Evolutionary conservation across 2,797 vertebrate genomes (phyloP).

Genomic region (Anguilla pacifica): DNA sequence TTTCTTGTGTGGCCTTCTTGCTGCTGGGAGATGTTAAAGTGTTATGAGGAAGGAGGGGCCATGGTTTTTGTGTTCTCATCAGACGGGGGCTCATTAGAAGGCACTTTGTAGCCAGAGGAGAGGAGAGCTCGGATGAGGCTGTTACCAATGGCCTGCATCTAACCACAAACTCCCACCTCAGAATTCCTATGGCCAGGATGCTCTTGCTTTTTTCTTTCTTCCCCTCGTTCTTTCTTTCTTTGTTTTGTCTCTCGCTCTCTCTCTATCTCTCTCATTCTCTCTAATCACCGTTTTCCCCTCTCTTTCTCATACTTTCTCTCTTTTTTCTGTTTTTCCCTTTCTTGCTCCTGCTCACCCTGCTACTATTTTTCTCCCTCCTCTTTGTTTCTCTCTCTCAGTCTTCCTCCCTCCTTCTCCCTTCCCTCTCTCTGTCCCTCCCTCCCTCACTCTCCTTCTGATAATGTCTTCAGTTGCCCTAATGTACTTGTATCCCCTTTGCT

Average conservation of each 20-base stretch:
- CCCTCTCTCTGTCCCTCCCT: slow-evolving; percentile 50
- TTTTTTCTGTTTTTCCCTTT: not conserved
- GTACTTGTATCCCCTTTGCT: slow-evolving; percentile 63
- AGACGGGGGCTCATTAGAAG: slow-evolving; percentile 32
- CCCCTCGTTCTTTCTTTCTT: not conserved
- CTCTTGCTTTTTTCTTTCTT: not conserved
- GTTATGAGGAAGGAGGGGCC: slow-evolving; percentile 34
- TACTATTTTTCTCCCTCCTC: not conserved
- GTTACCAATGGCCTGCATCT: slow-evolving; percentile 34
- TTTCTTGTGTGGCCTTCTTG: slow-evolving; percentile 40
- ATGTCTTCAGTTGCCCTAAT: slow-evolving; percentile 59
- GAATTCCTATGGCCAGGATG: not conserved
- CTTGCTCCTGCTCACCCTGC: not conserved
- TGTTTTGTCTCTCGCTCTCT: slow-evolving; percentile 6
- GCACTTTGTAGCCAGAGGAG: not conserved
- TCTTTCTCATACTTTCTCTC: not conserved
- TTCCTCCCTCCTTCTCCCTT: slow-evolving; percentile 46
- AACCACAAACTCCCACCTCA: slow-evolving; percentile 30
- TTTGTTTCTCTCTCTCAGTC: not conserved
- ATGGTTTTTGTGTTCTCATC: slow-evolving; percentile 21
- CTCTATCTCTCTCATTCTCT: not conserved
- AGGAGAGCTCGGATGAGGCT: slow-evolving; percentile 19
- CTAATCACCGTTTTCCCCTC: not conserved
- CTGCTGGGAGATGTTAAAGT: slow-evolving; percentile 48
- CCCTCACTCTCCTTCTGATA: not conserved